Conservation (phyloP, 2,113 vertebrate genomes). For the Galeopterus variegatus region DNA sequence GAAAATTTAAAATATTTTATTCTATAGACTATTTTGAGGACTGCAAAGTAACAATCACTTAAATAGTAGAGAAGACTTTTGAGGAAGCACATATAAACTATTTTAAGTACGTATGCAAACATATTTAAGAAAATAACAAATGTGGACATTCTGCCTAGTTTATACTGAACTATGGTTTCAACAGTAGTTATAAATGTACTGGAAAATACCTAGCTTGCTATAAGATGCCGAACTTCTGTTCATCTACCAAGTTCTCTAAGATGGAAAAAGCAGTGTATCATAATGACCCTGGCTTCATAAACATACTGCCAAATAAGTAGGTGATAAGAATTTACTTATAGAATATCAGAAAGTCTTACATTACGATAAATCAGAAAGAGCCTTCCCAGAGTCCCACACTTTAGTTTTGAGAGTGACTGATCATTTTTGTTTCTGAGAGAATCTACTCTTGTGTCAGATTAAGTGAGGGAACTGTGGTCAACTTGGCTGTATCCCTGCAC, state of each 20-base stretch:
- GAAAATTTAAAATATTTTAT: background rate
- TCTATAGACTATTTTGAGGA: background rate
- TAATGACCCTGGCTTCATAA: background rate
- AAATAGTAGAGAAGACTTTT: background rate
- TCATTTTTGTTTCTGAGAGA: background rate
- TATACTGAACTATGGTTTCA: background rate
- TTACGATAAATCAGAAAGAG: no score
- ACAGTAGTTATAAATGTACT: background rate
- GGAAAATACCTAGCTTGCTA: background rate
- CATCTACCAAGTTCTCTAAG: background rate
- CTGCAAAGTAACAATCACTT: background rate
- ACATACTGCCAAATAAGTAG: background rate
- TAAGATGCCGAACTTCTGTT: background rate
- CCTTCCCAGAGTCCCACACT: background rate
- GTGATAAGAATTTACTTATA: background rate
- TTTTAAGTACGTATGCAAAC: background rate
- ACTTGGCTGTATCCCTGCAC: background rate
- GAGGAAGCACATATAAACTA: background rate
- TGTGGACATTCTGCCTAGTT: background rate
- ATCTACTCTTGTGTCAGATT: background rate
- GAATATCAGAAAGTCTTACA: background rate
- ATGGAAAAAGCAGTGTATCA: background rate
- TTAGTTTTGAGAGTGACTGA: background rate
- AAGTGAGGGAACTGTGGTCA: background rate
- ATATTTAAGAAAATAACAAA: background rate